Conservation (phyloP, 2,113 vertebrate genomes). For the Macheiramphus alcinus region DNA sequence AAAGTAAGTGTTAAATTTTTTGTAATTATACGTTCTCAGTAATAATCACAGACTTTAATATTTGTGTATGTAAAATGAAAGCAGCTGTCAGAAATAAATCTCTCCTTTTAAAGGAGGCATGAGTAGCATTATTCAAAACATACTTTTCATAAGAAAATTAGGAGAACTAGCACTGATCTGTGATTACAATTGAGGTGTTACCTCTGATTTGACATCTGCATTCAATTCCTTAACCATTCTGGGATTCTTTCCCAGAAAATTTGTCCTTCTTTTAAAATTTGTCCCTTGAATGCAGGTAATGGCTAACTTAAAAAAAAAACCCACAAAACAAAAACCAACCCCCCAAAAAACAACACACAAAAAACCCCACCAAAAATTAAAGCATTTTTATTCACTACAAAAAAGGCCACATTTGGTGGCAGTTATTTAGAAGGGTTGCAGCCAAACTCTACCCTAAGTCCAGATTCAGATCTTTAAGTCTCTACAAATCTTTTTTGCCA, state of each 20-base stretch:
- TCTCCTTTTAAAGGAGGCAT: background rate
- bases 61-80: background rate
- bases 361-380: background rate
- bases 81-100: background rate
- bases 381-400: background rate
- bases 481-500: background rate
- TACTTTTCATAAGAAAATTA: background rate
- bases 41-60: conserved; percentile 2
- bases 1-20: background rate
- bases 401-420: background rate
- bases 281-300: background rate
- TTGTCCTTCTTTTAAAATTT: background rate
- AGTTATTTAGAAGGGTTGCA: background rate
- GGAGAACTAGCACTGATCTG: background rate
- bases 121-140: background rate
- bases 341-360: background rate
- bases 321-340: no score
- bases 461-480: background rate
- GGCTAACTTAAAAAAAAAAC: background rate
- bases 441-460: background rate
- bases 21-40: background rate
- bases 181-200: background rate
- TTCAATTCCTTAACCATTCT: background rate
- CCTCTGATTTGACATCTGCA: background rate
- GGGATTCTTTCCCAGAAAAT: background rate